Conservation (phyloP, 2,888 invertebrate genomes). For the Cephus pulcher region DNA sequence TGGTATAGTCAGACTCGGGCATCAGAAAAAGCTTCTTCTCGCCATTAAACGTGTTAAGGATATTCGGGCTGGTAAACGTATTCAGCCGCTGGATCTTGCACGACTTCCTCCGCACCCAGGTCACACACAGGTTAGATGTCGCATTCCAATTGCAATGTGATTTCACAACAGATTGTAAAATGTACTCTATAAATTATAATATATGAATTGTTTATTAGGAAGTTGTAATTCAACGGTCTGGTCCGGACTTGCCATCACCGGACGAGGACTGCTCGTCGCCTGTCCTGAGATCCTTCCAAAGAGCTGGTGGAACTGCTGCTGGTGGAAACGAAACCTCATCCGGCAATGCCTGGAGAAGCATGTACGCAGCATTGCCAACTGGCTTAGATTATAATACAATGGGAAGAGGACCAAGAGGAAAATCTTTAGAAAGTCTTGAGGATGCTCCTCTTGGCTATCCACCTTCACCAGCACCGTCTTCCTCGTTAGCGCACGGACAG, state of each 20-base stretch:
- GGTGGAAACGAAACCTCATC: conserved; percentile 40
- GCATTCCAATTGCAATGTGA: no score
- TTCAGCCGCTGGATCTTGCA: conserved; percentile 66
- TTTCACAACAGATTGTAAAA: background rate
- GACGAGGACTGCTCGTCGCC: conserved; percentile 65
- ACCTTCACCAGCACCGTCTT: conserved; percentile 58
- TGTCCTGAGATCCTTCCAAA: conserved; percentile 61
- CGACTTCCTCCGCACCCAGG: conserved; percentile 69
- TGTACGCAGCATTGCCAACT: conserved; percentile 61
- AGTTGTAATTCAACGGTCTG: conserved; percentile 62
- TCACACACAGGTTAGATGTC: conserved; percentile 62
- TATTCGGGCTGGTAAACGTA: conserved; percentile 86
- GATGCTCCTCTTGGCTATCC: conserved; percentile 71
- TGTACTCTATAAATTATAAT: background rate
- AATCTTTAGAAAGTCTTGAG: conserved; percentile 86
- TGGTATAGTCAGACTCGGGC: conserved; percentile 92
- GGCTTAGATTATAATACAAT: conserved; percentile 52
- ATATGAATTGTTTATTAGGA: conserved; percentile 42
- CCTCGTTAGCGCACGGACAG: conserved; percentile 63
- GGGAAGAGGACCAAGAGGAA: conserved; percentile 81
- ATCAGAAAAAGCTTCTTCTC: conserved; percentile 97
- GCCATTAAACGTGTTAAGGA: conserved; percentile 97
- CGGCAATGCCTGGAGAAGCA: conserved; percentile 58
- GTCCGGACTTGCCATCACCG: conserved; percentile 61
- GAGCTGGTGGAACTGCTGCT: conserved; percentile 33